Base-by-base conservation (phyloP, 2,888 invertebrate species). In the Campopleginae sp. region DNA sequence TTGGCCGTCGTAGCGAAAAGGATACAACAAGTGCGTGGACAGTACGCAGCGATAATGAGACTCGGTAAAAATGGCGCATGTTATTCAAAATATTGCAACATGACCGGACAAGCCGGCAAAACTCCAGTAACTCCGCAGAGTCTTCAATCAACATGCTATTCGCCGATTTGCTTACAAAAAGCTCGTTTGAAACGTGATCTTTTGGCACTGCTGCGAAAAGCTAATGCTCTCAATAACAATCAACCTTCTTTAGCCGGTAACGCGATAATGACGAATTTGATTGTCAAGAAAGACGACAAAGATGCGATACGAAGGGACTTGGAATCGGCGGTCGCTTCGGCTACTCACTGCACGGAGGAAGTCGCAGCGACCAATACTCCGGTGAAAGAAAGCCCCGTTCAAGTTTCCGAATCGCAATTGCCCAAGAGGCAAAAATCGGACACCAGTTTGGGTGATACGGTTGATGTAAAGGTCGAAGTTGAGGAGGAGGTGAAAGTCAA, bases 151-250 rank as follows among this genome's bases (percentile, higher is more conserved):
- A 95, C 94, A 71, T 98, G 98, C 90, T 98, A 97, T 92, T 98
- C 98, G 0, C 97, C 98, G 0, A 93, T 97, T 68, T 98, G 98
- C 91, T 94, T 97, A 76, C 96, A 96, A 91, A 96, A 97, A 91
- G 96, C 95, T 6, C 95, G 95, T 88, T 94, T 97, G 5, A 95
- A 97, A 71, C 96, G 96, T 88, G 96, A 97, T 90, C 93, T 98
- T 71, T 91, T 96, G 88, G 89, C 95, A 81, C 90, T 96, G 88
- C 90, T 96, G 91, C 94, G 96, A 92, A 96, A 95, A 91, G 96
- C 96, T 4, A 96, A 96, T 87, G 94, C 95, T 0, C 80, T 94
- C 4, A 93, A 92, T 72, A 93, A 92, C 75, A 91, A 91, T 88
- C 91, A 91, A 85, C 0, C 72, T 12, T 44, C 48, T 7, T 14